phyloP scores from a whole-genome alignment of 1,140 invertebrate genomes.

The Neodiprion fabricii region DNA sequence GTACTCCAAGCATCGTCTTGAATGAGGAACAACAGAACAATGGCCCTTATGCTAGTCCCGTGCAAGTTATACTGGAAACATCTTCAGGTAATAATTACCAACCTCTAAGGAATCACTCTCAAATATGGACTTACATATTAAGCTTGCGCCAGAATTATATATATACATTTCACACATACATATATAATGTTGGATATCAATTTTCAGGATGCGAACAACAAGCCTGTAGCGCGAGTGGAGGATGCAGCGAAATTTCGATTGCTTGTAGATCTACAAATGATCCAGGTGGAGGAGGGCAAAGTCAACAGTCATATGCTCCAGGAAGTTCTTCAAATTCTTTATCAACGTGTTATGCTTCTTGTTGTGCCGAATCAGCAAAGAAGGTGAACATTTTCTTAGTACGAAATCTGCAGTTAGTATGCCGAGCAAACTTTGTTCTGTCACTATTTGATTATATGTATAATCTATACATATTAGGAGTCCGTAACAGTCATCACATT shows the following conservation, averaged over 20 bases:
- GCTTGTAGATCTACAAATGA: slow-evolving; percentile 46
- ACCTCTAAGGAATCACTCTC: no score
- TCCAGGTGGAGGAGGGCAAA: slow-evolving; percentile 44
- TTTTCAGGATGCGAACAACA: slow-evolving; percentile 48
- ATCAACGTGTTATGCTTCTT: slow-evolving; percentile 50
- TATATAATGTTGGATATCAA: no score
- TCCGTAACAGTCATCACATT: slow-evolving; percentile 12
- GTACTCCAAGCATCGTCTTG: slow-evolving; percentile 57
- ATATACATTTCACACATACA: no score
- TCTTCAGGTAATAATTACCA: slow-evolving; percentile 14
- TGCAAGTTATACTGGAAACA: slow-evolving; percentile 45
- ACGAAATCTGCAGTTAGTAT: slow-evolving; percentile 2
- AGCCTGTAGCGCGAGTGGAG: slow-evolving; percentile 39
- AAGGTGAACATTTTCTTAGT: slow-evolving; percentile 40
- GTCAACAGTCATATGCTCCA: slow-evolving; percentile 43
- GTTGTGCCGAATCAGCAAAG: slow-evolving; percentile 55
- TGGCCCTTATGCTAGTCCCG: slow-evolving; percentile 41
- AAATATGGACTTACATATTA: no score
- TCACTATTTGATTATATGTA: neutral
- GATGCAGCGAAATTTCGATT: slow-evolving; percentile 46
- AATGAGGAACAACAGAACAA: slow-evolving; percentile 48
- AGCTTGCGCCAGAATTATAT: no score
- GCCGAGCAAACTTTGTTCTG: neutral
- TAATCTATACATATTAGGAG: neutral
- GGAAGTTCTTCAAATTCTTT: slow-evolving; percentile 41